Conservation (phyloP, 2,888 invertebrate species). For the Heliconius ethilla region DNA sequence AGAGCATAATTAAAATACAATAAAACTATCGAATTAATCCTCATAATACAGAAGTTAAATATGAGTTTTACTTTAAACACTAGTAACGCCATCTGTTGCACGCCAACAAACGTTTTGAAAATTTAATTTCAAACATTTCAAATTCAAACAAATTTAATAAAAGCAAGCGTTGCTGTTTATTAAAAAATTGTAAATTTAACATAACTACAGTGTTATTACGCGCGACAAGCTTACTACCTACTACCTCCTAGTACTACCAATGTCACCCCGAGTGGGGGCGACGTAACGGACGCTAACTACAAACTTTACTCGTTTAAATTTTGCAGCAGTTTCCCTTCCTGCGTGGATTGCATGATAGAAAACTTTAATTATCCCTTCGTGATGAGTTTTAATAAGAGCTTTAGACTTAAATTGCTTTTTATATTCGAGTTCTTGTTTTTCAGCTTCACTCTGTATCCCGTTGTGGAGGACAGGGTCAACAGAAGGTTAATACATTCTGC, state of each 20-base stretch:
- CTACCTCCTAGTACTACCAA: conserved; percentile 51
- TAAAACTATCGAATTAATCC: background rate
- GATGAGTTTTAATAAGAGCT: conserved; percentile 54
- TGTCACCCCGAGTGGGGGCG: conserved; percentile 54
- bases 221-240: background rate
- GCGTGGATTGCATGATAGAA: conserved; percentile 70
- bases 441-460: background rate
- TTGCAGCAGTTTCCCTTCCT: conserved; percentile 70
- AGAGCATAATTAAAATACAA: background rate
- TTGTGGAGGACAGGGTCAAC: too few species aligned
- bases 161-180: background rate
- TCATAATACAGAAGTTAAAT: background rate
- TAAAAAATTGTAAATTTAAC: background rate
- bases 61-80: background rate
- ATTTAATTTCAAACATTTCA: background rate
- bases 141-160: background rate
- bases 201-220: background rate
- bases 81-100: conserved; percentile 5
- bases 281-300: conserved; percentile 72
- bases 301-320: conserved; percentile 78
- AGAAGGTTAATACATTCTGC: too few species aligned
- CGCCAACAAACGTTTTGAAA: background rate
- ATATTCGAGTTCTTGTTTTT: background rate
- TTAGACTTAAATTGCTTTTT: conserved; percentile 26
- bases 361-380: conserved; percentile 67